phyloP scores from a whole-genome alignment of 2,797 vertebrate genomes.

The Tolypeutes matacus region DNA sequence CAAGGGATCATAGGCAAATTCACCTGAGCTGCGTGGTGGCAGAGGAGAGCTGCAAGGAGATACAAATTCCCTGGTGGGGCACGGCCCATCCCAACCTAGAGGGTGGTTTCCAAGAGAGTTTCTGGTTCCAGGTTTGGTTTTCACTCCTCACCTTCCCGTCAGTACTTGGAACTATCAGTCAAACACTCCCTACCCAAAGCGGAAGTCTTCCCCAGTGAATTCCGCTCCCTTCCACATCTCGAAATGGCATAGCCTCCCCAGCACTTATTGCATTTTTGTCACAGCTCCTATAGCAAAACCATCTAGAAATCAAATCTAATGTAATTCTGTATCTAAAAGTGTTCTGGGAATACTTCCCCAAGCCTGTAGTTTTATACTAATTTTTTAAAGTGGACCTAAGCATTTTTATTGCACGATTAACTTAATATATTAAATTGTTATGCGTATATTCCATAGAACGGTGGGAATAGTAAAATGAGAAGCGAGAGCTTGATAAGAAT shows the following conservation, averaged over 20 bases:
- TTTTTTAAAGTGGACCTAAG: conserved; percentile 64
- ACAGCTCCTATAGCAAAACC: conserved; percentile 19
- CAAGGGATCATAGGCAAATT: neutral
- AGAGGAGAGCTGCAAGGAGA: neutral
- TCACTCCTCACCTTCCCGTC: conserved; percentile 18
- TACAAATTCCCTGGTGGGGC: neutral
- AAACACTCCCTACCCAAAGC: neutral
- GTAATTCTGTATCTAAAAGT: conserved; percentile 44
- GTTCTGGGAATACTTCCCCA: neutral
- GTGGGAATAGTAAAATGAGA: conserved; percentile 50
- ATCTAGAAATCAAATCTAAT: conserved; percentile 53
- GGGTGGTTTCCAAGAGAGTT: conserved; percentile 15
- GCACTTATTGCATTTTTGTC: conserved; percentile 33
- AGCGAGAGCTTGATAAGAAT: conserved; percentile 34
- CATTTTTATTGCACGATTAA: conserved; percentile 58
- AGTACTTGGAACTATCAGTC: conserved; percentile 13
- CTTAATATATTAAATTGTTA: conserved; percentile 61
- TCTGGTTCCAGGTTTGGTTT: conserved; percentile 44
- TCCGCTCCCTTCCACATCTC: neutral
- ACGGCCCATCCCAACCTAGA: neutral
- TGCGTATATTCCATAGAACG: conserved; percentile 58
- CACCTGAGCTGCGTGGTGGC: neutral
- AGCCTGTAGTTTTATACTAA: conserved; percentile 54
- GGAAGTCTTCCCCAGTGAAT: conserved; percentile 19
- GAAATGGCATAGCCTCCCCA: conserved; percentile 56